Base-by-base conservation (phyloP, 1,140 invertebrate species). In the Drosophila quadrilineata region DNA sequence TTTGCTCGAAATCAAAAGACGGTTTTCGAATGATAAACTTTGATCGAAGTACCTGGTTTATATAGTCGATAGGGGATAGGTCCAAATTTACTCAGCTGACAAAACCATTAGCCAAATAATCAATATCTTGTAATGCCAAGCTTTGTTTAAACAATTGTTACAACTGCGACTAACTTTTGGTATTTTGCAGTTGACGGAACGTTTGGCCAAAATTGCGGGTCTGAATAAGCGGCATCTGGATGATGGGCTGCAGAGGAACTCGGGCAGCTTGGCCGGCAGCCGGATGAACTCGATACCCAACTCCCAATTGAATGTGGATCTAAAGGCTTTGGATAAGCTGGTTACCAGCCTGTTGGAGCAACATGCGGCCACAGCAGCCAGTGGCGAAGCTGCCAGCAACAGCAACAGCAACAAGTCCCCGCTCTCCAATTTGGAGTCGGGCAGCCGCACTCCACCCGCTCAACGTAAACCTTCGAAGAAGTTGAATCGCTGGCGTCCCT, bases 261-360 rank as follows among this genome's bases (percentile, higher is more conserved):
- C 79, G 3, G 71, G 60, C 41, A 86, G 79, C 24, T 54, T 75
- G 43, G 43, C 79, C 0, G 80, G 73, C 36, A 88, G 84, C 33
- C 84, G 84, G 28, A 88, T 88, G 73, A 87, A 76, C 19, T 87
- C 85, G 3, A 75, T 88, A 19, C 75, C 72, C 8, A 87, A 89
- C 28, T 85, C 88, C 1, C 87, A 88, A 43, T 26, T 79, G 6
- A 85, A 88, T 41, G 79, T 87, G 6, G 89, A 89, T 40, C 54
- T 89, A 0, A 82, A 82, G 50, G 79, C 48, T 0, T 46, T 90
- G 40, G 89, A 89, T 41, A 89, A 89, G 52, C 66, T 89, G 22
- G 86, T 90, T 3, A 82, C 70, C 45, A 74, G 60, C 26, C 56
- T 90, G 16, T 28, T 90, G 48, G 87, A 89, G 60, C 76, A 88